Percentiles rank a stretch among this genome's conserved stretches.
Evolutionary conservation across 2,113 vertebrate genomes (phyloP).

Genomic region (Engystomops pustulosus): DNA sequence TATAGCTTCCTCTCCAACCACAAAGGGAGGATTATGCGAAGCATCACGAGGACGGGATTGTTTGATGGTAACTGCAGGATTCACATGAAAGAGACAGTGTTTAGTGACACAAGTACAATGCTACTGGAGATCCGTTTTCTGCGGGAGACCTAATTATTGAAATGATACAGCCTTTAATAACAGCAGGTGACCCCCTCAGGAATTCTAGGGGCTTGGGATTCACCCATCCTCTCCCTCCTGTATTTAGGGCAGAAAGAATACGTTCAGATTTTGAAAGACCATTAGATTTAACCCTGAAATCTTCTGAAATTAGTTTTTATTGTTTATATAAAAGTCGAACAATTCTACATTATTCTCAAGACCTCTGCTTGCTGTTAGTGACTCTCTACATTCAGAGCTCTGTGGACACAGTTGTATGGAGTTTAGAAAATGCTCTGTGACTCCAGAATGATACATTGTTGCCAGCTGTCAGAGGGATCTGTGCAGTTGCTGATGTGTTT

Average conservation of each 20-base stretch:
- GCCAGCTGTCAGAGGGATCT: no score
- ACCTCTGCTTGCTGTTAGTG: no score
- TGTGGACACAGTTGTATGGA: no score
- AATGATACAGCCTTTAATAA: constrained; percentile 26
- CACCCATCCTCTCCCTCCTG: background rate
- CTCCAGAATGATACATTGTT: no score
- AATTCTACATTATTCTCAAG: no score
- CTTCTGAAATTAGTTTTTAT: no score
- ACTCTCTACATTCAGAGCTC: no score
- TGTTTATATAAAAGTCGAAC: no score
- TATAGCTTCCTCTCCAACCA: constrained; percentile 45
- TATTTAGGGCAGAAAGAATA: background rate
- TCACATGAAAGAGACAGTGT: constrained; percentile 49
- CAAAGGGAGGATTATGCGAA: constrained; percentile 47
- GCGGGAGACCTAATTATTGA: constrained; percentile 32
- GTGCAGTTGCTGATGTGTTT: no score
- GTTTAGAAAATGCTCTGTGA: no score
- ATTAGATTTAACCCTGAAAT: background rate
- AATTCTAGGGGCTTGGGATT: background rate
- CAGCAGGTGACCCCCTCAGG: background rate
- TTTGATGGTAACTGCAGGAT: constrained; percentile 32
- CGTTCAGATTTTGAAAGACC: background rate
- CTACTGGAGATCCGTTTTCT: background rate
- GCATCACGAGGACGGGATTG: constrained; percentile 12
- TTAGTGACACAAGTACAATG: constrained; percentile 32